Base-by-base conservation (phyloP, 92 coral and sea anemone genomes). In the Scolanthus callimorphus region DNA sequence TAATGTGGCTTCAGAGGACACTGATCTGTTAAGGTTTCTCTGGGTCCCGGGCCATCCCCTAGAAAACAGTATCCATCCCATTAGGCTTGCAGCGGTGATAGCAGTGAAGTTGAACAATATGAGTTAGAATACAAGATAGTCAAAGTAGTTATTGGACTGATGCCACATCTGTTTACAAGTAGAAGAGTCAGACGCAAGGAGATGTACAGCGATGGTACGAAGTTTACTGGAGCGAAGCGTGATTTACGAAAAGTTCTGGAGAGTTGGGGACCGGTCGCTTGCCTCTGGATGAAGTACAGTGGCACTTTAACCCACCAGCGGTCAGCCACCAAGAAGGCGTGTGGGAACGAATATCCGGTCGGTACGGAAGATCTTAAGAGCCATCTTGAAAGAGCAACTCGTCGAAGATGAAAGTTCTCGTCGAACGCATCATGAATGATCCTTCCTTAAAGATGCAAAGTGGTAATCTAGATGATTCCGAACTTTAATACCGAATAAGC, bases 201-300 rank as follows among this genome's bases (percentile, higher is more conserved):
- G 19, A 65, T 51, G 8, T 19, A 3, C 50, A 52, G 72, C 39
- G 52, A 65, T 15, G 62, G 62, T 30, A 65, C 72, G 51, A 65
- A 65, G 10, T 65, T 65, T 17, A 53, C 23, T 2, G 52, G 39
- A 11, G 62, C 61, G 19, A 60, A 64, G 27, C 46, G 60, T 11
- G 71, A 65, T 47, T 44, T 65, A n/a, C 28, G 62, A 12, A 62
- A 65, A 50, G 60, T 62, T 28, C 29, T 65, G 6, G 31, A 52
- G 29, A 21, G 60, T 12, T 27, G 34, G 71, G 31, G 51, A 29
- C 29, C 37, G 20, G 51, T 24, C 19, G 45, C 1, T 51, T 65
- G 27, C 37, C 60, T 13, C 20, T 6, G 4, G 30, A 43, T 31
- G 23, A 60, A 8, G 41, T 60, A 20, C 39, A 60, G 55, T 34